Conservation (phyloP, 2,888 invertebrate species). For the Euproctis similis region DNA sequence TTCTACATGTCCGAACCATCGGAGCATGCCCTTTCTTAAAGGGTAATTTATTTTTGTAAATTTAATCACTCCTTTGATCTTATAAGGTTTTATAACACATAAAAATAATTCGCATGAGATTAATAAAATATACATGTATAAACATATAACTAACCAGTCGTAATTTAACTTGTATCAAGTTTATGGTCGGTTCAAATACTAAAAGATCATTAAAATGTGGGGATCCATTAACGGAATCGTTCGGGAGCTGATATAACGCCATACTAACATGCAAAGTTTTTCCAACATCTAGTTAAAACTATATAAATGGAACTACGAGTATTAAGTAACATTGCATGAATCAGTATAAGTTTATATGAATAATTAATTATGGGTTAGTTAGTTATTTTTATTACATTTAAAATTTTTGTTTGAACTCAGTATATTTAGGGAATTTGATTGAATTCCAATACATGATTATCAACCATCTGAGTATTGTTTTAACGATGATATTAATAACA, state of each 20-base stretch:
- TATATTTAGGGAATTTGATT: no score
- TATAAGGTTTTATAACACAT: conserved; percentile 18
- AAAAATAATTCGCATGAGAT: conserved; percentile 42
- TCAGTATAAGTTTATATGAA: conserved; percentile 34
- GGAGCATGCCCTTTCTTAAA: no score
- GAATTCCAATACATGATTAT: no score
- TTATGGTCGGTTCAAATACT: conserved; percentile 64
- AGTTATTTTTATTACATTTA: neutral
- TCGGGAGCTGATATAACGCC: conserved; percentile 61
- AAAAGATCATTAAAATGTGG: conserved; percentile 59
- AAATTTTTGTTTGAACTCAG: no score
- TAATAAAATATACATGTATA: conserved; percentile 31
- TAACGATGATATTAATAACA: no score
- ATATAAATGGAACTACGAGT: conserved; percentile 22
- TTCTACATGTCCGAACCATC: no score
- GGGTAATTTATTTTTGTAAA: no score
- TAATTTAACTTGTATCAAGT: conserved; percentile 65
- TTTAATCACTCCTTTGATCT: conserved; percentile 20
- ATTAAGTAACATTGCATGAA: conserved; percentile 28
- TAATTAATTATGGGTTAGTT: conserved; percentile 25
- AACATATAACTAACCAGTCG: conserved; percentile 50
- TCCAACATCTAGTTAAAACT: no score
- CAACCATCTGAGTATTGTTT: no score
- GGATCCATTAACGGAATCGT: conserved; percentile 68
- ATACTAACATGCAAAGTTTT: conserved; percentile 56